These are phyloP conservation scores for Tinamus major DNA, from an alignment of 2,797 vertebrate genomes.

Conservation along the genomic window DNA sequence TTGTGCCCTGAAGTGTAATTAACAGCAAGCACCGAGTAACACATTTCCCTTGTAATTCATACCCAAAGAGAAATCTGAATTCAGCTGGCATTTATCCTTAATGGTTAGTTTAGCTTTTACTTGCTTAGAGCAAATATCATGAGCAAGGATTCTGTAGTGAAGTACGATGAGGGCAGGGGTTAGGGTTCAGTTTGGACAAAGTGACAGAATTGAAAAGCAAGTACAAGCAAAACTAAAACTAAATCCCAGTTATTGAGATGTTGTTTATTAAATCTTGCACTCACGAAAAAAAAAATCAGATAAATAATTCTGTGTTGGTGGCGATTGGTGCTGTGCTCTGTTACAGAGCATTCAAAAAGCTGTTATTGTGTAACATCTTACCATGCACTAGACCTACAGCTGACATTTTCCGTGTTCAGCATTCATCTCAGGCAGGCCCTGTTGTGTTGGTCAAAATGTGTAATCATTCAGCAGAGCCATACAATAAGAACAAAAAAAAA, in stretches of 20 bases:
- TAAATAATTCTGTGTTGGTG: background rate
- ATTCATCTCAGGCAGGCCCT: background rate
- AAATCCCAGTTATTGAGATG: background rate
- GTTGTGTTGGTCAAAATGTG: background rate
- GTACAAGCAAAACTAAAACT: background rate
- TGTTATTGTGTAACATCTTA: background rate
- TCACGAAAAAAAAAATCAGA: background rate
- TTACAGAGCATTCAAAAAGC: background rate
- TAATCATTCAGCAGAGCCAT: background rate
- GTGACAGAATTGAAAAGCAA: background rate
- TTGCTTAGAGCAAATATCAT: background rate
- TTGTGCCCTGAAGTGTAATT: background rate
- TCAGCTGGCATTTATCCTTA: background rate
- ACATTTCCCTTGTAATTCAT: background rate
- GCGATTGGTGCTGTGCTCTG: background rate
- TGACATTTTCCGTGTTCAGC: background rate
- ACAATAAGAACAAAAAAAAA: background rate
- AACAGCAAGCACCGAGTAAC: background rate
- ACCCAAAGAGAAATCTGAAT: background rate
- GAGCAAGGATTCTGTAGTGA: background rate
- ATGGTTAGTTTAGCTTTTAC: background rate
- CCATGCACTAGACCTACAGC: background rate
- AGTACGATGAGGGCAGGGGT: background rate
- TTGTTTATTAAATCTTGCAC: background rate
- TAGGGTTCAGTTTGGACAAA: background rate